Percentiles rank a stretch among this genome's conserved stretches.
Conservation (phyloP, 2,113 vertebrate species). For the Oryzias javanicus region DNA sequence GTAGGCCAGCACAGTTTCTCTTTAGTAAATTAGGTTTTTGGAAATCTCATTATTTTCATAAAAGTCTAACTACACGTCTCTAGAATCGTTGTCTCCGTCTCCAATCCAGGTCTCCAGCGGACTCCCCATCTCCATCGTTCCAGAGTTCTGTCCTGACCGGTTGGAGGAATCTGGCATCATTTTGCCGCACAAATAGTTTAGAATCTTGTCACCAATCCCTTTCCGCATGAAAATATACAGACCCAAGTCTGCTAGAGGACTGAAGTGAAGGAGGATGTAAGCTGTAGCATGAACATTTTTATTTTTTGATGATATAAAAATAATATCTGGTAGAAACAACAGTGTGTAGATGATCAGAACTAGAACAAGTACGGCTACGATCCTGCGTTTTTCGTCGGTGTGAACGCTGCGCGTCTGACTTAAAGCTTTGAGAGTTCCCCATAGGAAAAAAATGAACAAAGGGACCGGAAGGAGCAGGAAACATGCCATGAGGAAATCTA, state of each 20-base stretch:
- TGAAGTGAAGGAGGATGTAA: background rate
- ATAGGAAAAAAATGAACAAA: slow-evolving; percentile 8
- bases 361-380: slow-evolving; percentile 1
- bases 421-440: slow-evolving; percentile 12
- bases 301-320: background rate
- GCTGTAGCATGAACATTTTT: background rate
- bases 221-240: slow-evolving; percentile 2
- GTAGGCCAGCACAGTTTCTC: too few species aligned
- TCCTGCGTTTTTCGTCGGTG: slow-evolving; percentile 1
- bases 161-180: background rate
- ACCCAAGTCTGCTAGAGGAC: slow-evolving; percentile 1
- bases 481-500: fast-evolving
- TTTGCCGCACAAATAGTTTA: background rate
- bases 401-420: background rate
- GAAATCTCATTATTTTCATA: too few species aligned
- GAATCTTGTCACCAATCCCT: background rate
- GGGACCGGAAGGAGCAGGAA: slow-evolving; percentile 9
- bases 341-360: slow-evolving; percentile 8
- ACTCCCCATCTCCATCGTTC: too few species aligned
- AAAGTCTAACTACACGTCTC: too few species aligned
- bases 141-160: background rate
- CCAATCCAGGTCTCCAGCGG: too few species aligned
- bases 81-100: too few species aligned
- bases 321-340: slow-evolving; percentile 8
- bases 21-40: too few species aligned